phyloP scores from a whole-genome alignment of 1,140 invertebrate genomes.

The Bathynomus jamesi region DNA sequence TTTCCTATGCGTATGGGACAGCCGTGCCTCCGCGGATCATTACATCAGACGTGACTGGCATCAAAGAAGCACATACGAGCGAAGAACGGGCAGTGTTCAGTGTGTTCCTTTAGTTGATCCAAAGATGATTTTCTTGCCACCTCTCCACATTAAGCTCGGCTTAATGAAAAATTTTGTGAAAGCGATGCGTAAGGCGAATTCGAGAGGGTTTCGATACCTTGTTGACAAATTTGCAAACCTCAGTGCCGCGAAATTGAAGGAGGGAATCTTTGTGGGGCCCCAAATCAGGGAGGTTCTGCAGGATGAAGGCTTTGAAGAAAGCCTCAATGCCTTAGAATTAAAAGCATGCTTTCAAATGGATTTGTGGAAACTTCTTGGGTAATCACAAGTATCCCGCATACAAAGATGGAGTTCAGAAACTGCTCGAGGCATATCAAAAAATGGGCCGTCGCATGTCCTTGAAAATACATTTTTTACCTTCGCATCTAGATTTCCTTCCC shows the following conservation, averaged over 20 bases:
- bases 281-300: constrained; percentile 29
- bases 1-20: constrained; percentile 31
- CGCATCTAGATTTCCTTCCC: too few species aligned
- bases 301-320: too few species aligned
- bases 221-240: constrained; percentile 26
- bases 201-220: constrained; percentile 14
- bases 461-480: too few species aligned
- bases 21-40: constrained; percentile 11
- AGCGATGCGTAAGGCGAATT: neutral
- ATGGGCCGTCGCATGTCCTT: too few species aligned
- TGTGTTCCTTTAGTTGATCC: constrained; percentile 15
- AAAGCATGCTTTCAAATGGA: too few species aligned
- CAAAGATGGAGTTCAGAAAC: too few species aligned
- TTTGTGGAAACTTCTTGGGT: too few species aligned
- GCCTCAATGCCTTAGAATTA: too few species aligned
- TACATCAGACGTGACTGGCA: constrained; percentile 20
- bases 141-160: constrained; percentile 29
- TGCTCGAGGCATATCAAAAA: too few species aligned
- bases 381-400: too few species aligned
- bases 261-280: constrained; percentile 30
- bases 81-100: constrained; percentile 16
- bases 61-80: constrained; percentile 4
- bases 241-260: constrained; percentile 32
- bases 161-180: constrained; percentile 34
- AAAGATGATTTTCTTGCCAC: constrained; percentile 19